Conservation (phyloP, 2,888 invertebrate species). For the Melanargia galathea region DNA sequence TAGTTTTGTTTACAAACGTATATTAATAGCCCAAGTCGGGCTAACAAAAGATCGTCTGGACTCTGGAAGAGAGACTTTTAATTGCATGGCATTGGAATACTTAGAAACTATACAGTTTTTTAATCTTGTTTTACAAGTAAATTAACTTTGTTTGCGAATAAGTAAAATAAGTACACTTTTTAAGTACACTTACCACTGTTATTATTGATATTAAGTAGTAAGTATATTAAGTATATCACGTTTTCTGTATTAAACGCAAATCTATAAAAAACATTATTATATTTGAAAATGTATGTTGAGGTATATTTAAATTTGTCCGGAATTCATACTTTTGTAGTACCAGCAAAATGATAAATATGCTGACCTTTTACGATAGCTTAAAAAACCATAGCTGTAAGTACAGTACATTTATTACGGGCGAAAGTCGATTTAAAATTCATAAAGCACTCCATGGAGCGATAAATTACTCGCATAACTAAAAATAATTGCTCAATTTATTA, state of each 20-base stretch:
- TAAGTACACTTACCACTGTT: no score
- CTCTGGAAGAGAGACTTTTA: conserved; percentile 2
- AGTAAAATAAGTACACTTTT: background rate
- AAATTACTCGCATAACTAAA: conserved; percentile 33
- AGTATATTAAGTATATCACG: no score
- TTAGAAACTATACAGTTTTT: background rate
- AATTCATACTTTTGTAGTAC: background rate
- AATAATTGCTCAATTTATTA: conserved; percentile 48
- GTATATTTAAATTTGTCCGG: no score
- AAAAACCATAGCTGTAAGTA: background rate
- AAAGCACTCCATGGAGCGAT: conserved; percentile 23
- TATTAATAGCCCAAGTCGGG: conserved; percentile 43
- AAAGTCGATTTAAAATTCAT: conserved; percentile 17
- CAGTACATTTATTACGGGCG: conserved; percentile 1
- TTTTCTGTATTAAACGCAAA: no score
- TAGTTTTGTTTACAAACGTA: conserved; percentile 55
- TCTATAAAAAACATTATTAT: no score
- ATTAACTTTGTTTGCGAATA: background rate
- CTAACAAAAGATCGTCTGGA: conserved; percentile 26
- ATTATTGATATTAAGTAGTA: no score
- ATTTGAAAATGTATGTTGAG: no score
- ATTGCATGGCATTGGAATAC: conserved; percentile 6
- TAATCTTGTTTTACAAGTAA: background rate
- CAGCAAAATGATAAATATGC: background rate
- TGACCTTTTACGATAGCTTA: background rate